These are phyloP conservation scores for Epizoanthus fatuus DNA, from an alignment of 92 coral and sea anemone species.

Conservation along the genomic window DNA sequence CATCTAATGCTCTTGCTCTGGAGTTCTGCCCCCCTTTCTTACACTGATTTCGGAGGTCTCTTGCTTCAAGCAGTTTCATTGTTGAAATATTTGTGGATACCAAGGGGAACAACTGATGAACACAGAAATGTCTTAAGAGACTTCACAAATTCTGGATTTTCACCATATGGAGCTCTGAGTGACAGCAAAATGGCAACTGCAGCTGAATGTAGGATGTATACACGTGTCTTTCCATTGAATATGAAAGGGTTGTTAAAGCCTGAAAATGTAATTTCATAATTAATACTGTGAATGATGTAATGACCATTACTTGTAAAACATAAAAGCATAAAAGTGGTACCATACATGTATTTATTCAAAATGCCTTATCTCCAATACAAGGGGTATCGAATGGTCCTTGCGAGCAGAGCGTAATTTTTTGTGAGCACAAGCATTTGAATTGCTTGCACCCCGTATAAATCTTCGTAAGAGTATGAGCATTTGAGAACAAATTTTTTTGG, in stretches of 20 bases:
- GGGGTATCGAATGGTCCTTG: too few relatives aligned
- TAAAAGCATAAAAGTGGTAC: neutral
- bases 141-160: conserved; percentile 17
- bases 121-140: conserved; percentile 13
- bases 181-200: conserved; percentile 21
- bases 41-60: neutral
- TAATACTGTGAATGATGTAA: too few relatives aligned
- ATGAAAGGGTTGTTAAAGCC: conserved; percentile 15
- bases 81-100: conserved; percentile 13
- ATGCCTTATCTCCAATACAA: too few relatives aligned
- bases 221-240: conserved; percentile 23
- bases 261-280: neutral
- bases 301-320: neutral
- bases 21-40: conserved; percentile 16
- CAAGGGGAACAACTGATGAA: conserved; percentile 17
- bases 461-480: too few relatives aligned
- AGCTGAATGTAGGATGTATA: conserved; percentile 19
- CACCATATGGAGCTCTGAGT: conserved; percentile 23
- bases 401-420: too few relatives aligned
- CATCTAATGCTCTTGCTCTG: conserved; percentile 29
- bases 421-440: too few relatives aligned
- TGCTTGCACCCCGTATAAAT: too few relatives aligned
- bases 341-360: too few relatives aligned
- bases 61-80: neutral
- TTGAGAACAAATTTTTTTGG: too few relatives aligned